Percentiles rank a stretch among this genome's conserved stretches.
These are phyloP conservation scores for Thamnaconus septentrionalis DNA, from an alignment of 2,113 vertebrate species.

Conservation along the genomic window DNA sequence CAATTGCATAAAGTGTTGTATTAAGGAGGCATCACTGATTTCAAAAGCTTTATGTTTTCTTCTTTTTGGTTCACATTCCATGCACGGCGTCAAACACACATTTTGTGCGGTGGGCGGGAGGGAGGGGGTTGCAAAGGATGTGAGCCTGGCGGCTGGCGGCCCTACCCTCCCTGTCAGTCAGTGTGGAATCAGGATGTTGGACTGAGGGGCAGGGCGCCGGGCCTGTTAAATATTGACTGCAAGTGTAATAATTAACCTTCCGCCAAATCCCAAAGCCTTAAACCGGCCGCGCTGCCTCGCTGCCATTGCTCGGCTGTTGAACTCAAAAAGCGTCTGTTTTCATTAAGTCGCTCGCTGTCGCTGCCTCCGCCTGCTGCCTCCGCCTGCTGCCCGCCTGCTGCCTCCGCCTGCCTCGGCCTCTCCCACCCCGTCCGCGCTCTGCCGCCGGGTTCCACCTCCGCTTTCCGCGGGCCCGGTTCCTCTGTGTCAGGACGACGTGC, in stretches of 20 bases:
- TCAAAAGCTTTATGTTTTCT: too few relatives aligned
- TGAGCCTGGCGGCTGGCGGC: conserved; percentile 22
- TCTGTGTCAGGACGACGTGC: conserved; percentile 1
- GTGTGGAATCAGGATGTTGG: conserved; percentile 78
- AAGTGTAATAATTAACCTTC: conserved; percentile 79
- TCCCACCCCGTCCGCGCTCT: neutral
- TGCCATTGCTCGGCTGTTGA: conserved; percentile 58
- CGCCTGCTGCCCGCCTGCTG: neutral
- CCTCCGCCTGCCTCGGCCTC: conserved; percentile 11
- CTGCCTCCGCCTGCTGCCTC: neutral
- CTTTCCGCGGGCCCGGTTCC: neutral
- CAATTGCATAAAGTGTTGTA: too few relatives aligned
- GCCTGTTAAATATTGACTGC: conserved; percentile 81
- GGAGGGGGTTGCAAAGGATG: conserved; percentile 48
- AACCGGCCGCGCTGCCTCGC: conserved; percentile 63
- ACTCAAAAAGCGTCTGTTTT: neutral
- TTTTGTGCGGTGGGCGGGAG: conserved; percentile 26
- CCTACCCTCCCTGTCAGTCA: conserved; percentile 60
- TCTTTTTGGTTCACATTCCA: neutral
- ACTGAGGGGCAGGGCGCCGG: conserved; percentile 72
- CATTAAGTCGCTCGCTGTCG: neutral
- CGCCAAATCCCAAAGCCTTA: conserved; percentile 71
- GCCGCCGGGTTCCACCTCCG: neutral
- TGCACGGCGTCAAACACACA: conserved; percentile 19
- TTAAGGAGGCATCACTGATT: too few relatives aligned